Conservation (phyloP, 2,888 invertebrate species). For the Monochamus alternatus region DNA sequence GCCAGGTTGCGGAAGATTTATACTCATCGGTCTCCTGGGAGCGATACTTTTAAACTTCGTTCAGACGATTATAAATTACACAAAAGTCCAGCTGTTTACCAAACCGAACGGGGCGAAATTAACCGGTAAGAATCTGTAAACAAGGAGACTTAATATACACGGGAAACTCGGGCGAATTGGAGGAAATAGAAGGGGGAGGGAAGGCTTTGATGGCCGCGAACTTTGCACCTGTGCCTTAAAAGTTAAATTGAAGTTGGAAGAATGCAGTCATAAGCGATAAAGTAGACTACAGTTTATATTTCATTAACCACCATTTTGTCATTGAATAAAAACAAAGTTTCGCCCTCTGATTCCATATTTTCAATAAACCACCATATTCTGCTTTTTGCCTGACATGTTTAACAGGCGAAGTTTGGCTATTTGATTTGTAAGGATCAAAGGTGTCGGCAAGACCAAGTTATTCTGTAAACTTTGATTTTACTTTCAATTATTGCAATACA, state of each 20-base stretch:
- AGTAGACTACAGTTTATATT: slow-evolving; percentile 8
- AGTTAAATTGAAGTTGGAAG: slow-evolving; percentile 21
- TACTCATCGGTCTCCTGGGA: slow-evolving; percentile 32
- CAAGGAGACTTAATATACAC: slow-evolving; percentile 4
- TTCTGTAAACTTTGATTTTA: too few species aligned
- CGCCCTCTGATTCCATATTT: too few species aligned
- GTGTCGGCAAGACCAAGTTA: too few species aligned
- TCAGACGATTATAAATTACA: slow-evolving; percentile 31
- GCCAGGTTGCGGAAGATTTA: slow-evolving; percentile 25
- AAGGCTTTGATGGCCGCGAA: slow-evolving; percentile 22
- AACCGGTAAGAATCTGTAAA: slow-evolving; percentile 21
- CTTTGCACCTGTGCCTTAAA: slow-evolving; percentile 26
- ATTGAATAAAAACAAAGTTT: too few species aligned
- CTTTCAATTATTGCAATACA: too few species aligned
- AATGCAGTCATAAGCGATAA: slow-evolving; percentile 19
- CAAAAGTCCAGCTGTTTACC: slow-evolving; percentile 31
- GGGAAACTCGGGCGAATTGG: slow-evolving; percentile 17
- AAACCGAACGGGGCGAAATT: slow-evolving; percentile 16
- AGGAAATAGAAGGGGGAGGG: slow-evolving; percentile 4
- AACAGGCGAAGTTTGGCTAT: too few species aligned
- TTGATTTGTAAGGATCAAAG: too few species aligned
- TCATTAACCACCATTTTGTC: not conserved
- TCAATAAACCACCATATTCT: too few species aligned
- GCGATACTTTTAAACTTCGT: slow-evolving; percentile 36
- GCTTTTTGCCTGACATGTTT: too few species aligned